phyloP scores from a whole-genome alignment of 2,888 invertebrate species.

The Amphipoea oculea region DNA sequence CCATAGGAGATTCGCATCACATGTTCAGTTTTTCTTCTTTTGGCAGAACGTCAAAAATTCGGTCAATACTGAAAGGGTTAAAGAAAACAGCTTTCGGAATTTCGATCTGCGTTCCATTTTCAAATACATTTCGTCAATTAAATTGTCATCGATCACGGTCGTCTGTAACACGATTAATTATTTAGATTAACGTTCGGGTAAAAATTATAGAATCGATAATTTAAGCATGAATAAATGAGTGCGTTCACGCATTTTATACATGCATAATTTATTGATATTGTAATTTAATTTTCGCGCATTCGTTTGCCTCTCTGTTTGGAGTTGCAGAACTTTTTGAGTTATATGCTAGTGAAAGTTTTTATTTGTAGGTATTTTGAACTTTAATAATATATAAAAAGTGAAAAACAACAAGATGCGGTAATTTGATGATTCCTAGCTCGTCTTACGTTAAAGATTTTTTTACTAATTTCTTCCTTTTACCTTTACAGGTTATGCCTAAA shows the following conservation, averaged over 20 bases:
- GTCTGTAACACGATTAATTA: constrained; percentile 27
- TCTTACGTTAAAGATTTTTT: not conserved
- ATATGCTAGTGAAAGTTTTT: not conserved
- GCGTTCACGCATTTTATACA: constrained; percentile 54
- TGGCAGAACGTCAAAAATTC: constrained; percentile 48
- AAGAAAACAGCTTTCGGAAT: constrained; percentile 21
- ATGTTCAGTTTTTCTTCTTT: constrained; percentile 44
- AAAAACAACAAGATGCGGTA: not conserved
- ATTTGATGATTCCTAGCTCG: not conserved
- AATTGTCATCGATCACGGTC: not conserved
- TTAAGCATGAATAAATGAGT: constrained; percentile 43
- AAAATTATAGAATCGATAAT: constrained; percentile 42
- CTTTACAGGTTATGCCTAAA: not conserved
- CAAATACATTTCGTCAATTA: constrained; percentile 28
- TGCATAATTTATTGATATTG: constrained; percentile 40
- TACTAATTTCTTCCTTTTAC: not conserved
- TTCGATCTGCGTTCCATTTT: constrained; percentile 19
- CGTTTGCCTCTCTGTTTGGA: constrained; percentile 26
- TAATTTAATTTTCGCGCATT: constrained; percentile 34
- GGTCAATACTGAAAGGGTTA: constrained; percentile 29
- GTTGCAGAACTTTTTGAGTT: constrained; percentile 15
- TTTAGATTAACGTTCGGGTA: constrained; percentile 43
- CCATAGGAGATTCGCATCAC: constrained; percentile 38
- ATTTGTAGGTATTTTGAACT: not conserved
- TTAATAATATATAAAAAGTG: not conserved